Evolutionary conservation across 2,888 invertebrate species (phyloP).

Genomic region (Cybosia mesomella): DNA sequence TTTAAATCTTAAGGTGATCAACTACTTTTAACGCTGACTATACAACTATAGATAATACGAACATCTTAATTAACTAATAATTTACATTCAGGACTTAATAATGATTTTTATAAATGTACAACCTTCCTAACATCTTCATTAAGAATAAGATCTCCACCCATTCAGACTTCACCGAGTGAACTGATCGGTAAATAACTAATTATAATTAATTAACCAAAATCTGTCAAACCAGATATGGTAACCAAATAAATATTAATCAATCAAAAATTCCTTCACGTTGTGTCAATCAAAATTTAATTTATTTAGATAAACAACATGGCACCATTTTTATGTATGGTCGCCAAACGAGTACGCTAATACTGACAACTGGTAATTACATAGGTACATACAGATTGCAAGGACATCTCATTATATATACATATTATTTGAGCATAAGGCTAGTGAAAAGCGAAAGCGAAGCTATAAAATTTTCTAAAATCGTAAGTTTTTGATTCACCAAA

Average conservation of each 20-base stretch:
- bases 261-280: slow-evolving; percentile 1
- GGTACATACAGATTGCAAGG: slow-evolving; percentile 39
- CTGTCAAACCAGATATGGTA: not conserved
- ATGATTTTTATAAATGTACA: no score
- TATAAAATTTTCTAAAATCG: not conserved
- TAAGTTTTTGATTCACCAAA: not conserved
- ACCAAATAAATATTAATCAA: slow-evolving; percentile 5
- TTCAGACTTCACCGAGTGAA: not conserved
- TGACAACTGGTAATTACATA: slow-evolving; percentile 30
- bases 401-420: slow-evolving; percentile 46
- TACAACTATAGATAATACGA: no score
- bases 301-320: not conserved
- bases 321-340: not conserved
- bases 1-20: no score
- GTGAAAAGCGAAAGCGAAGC: slow-evolving; percentile 23
- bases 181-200: not conserved
- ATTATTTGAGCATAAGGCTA: slow-evolving; percentile 36
- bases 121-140: no score
- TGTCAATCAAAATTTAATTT: not conserved
- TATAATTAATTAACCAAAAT: not conserved
- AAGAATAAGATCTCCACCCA: not conserved
- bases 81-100: no score
- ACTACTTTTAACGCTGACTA: no score
- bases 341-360: slow-evolving; percentile 28
- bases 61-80: no score